Percentiles rank a stretch among this genome's conserved stretches.
Conservation (phyloP, 2,113 vertebrate species). For the Sturnira hondurensis region DNA sequence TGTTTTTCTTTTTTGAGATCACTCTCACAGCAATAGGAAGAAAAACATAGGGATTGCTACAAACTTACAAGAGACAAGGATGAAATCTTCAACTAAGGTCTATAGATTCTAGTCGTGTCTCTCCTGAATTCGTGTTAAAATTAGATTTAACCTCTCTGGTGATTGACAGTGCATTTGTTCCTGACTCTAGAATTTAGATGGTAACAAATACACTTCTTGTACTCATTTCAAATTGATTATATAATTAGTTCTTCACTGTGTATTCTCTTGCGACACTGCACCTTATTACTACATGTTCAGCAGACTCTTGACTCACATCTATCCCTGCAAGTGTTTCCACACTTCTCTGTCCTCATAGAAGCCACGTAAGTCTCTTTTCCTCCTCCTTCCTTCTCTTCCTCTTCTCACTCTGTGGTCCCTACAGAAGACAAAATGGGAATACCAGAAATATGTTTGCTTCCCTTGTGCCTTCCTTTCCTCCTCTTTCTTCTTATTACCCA, state of each 20-base stretch:
- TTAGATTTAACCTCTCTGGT: background rate
- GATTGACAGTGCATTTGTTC: background rate
- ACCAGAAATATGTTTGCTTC: background rate
- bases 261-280: background rate
- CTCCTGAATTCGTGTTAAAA: background rate
- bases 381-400: background rate
- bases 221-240: background rate
- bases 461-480: constrained; percentile 5
- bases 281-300: background rate
- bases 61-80: background rate
- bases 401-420: background rate
- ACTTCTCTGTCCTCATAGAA: background rate
- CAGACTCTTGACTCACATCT: background rate
- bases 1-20: background rate
- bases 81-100: background rate
- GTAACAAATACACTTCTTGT: background rate
- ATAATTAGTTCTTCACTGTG: background rate
- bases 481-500: background rate
- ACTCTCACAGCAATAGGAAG: background rate
- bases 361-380: no score
- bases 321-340: background rate
- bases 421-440: background rate
- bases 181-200: background rate
- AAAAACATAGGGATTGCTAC: background rate
- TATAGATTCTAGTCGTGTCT: background rate